Conservation (phyloP, 2,797 vertebrate species). For the Morelia viridis region DNA sequence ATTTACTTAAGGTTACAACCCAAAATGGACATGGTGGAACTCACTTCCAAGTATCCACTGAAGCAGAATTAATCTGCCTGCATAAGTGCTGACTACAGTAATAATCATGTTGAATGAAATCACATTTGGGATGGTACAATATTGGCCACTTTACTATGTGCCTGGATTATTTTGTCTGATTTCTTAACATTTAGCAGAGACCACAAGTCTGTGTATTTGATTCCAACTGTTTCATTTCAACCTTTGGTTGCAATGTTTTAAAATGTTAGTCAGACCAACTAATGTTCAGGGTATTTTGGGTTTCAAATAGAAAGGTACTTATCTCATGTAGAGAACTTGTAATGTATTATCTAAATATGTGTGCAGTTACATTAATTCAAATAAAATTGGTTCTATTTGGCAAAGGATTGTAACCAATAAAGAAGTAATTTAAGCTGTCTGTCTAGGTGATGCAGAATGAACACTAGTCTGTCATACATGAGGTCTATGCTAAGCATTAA, state of each 20-base stretch:
- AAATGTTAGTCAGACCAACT: background rate
- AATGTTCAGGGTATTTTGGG: background rate
- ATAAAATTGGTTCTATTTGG: background rate
- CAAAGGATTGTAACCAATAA: background rate
- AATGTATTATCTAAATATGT: background rate
- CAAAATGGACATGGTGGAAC: background rate
- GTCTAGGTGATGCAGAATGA: background rate
- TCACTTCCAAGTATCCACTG: background rate
- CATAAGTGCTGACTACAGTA: background rate
- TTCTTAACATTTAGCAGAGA: background rate
- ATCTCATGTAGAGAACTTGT: background rate
- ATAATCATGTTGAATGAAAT: background rate
- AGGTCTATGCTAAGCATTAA: background rate
- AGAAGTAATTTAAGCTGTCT: background rate
- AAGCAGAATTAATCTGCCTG: background rate
- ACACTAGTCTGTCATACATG: background rate
- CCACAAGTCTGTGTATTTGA: background rate
- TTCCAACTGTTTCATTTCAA: background rate
- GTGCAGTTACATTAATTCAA: background rate
- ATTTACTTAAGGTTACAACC: background rate
- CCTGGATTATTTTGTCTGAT: background rate
- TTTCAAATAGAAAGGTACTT: background rate
- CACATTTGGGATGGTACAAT: background rate
- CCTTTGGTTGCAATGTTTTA: background rate
- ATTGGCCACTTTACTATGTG: background rate